Evolutionary conservation across 2,113 vertebrate species (phyloP).

Genomic region (Crypturellus undulatus): DNA sequence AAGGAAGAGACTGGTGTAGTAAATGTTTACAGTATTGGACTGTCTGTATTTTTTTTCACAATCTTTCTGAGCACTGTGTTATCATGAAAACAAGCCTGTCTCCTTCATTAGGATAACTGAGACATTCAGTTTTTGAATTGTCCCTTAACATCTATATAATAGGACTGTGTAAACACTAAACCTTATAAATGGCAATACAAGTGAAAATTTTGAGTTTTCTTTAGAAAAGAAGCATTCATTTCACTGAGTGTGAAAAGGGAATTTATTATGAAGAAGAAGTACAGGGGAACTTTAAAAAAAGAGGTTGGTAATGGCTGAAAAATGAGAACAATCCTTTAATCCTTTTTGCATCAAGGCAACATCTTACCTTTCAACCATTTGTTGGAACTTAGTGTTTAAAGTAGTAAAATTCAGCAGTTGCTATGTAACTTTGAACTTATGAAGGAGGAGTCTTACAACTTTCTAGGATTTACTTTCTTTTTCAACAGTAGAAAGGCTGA

Average conservation of each 20-base stretch:
- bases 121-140: background rate
- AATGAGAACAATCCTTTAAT: background rate
- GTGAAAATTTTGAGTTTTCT: background rate
- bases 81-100: background rate
- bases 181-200: background rate
- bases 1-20: background rate
- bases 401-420: background rate
- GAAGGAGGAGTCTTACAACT: background rate
- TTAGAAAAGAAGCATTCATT: background rate
- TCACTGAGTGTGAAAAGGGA: background rate
- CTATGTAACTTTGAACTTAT: background rate
- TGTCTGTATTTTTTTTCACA: background rate
- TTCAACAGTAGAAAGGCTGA: too few relatives aligned
- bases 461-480: background rate
- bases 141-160: background rate
- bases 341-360: background rate
- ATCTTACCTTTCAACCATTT: background rate
- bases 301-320: background rate
- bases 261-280: background rate
- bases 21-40: background rate
- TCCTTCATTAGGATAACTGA: background rate
- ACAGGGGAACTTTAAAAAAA: background rate
- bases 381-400: background rate
- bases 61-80: background rate
- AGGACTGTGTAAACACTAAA: background rate